These are phyloP conservation scores for Limnephilus rhombicus DNA, from an alignment of 2,888 invertebrate species.

Conservation along the genomic window DNA sequence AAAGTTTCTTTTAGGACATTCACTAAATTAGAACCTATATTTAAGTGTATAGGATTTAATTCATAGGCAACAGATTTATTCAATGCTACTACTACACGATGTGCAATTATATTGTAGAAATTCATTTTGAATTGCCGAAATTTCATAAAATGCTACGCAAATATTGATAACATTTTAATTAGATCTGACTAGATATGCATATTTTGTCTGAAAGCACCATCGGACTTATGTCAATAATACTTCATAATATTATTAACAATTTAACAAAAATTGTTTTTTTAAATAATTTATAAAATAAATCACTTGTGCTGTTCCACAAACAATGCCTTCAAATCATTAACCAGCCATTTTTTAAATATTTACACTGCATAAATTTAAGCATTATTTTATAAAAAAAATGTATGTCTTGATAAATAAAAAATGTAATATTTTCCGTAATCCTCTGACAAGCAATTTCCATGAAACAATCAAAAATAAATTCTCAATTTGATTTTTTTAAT, in stretches of 20 bases:
- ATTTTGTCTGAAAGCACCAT: constrained; percentile 1
- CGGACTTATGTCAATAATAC: background rate
- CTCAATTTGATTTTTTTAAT: background rate
- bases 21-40: background rate
- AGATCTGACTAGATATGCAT: background rate
- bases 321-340: constrained; percentile 17
- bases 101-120: background rate
- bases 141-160: background rate
- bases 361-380: constrained; percentile 2
- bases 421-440: background rate
- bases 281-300: background rate
- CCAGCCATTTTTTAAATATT: constrained; percentile 31
- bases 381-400: background rate
- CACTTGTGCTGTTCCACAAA: background rate
- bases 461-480: background rate
- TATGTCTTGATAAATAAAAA: background rate
- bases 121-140: background rate
- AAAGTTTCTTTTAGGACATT: background rate
- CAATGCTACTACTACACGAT: background rate
- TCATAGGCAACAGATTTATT: background rate
- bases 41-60: background rate
- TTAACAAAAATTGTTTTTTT: background rate
- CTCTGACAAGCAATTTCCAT: background rate
- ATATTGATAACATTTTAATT: background rate
- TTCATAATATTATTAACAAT: background rate